phyloP scores from a whole-genome alignment of 2,888 invertebrate species.

The Brachynemurus nebulosus region DNA sequence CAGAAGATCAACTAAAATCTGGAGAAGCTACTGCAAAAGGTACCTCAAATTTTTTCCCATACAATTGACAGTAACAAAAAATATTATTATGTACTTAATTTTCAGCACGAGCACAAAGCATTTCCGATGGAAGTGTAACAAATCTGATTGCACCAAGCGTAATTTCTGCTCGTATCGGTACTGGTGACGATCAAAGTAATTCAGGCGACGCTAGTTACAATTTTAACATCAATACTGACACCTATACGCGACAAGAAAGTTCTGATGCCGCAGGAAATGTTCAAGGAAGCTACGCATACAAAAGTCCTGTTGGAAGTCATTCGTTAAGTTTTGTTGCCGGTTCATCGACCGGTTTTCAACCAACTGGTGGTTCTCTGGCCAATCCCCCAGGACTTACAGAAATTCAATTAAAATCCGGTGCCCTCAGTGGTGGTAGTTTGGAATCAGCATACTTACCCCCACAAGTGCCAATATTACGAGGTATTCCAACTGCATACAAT shows the following conservation, averaged over 20 bases:
- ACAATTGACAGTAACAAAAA: neutral
- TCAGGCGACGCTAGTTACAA: slow-evolving; percentile 18
- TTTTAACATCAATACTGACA: slow-evolving; percentile 15
- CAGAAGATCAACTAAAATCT: slow-evolving; percentile 8
- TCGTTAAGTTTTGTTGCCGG: slow-evolving; percentile 18
- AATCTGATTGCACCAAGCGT: neutral
- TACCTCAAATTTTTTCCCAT: neutral
- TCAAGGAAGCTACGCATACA: slow-evolving; percentile 13
- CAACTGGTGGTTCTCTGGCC: slow-evolving; percentile 19
- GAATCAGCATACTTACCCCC: slow-evolving; percentile 4
- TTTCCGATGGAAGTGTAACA: neutral
- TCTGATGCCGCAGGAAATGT: slow-evolving; percentile 16
- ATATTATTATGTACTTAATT: neutral
- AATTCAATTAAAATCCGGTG: slow-evolving; percentile 6
- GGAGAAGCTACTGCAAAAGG: neutral
- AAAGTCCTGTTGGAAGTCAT: slow-evolving; percentile 12
- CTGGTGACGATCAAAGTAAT: slow-evolving; percentile 9
- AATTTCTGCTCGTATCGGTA: neutral
- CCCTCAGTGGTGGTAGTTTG: neutral
- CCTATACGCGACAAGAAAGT: slow-evolving; percentile 13
- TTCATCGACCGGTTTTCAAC: slow-evolving; percentile 18
- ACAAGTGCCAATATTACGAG: neutral
- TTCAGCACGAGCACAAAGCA: neutral
- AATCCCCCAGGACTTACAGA: slow-evolving; percentile 11
- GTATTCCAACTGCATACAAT: slow-evolving; percentile 1